Base-by-base conservation (phyloP, 2,113 vertebrate species). In the Otocyon megalotis region DNA sequence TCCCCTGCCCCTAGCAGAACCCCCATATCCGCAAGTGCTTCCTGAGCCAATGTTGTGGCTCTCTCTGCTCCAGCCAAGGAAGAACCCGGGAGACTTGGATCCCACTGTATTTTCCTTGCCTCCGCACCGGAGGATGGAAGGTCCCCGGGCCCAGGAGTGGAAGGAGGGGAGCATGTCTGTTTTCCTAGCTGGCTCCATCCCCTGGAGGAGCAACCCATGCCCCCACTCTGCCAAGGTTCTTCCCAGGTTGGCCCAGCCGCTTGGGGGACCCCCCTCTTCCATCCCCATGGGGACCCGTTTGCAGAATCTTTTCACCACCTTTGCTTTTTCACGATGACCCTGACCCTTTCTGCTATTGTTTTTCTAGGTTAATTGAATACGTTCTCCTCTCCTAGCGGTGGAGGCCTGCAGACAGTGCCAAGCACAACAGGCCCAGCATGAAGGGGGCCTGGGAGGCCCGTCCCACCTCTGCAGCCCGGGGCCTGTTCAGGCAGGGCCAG, bases 331-430 rank as follows among this genome's bases (percentile, higher is more conserved):
- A 98, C 96, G 97, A 97, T 84, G 97, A 98, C 97, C 96, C 96
- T 97, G 98, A 97, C 98, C 98, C 97, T 97, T 98, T 91, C 96
- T 96, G 98, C 98, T 98, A 82, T 98, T 98, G 98, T 98, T 98
- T 98, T 98, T 97, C 95, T 98, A 98, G 98, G 98, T 98, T 98
- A 98, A 98, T 98, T 98, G 98, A 98, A 98, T 98, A 95, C 43
- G 82, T 98, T 96, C 97, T 96, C 97, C 97, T 96, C 90, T 97
- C 97, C 97, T 96, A 93, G 79, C 97, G 60, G 86, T 7, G 0
- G 94, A 83, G 84, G 91, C 82, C 30, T 4, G 80, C 67, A 22
- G 37, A 30, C 79, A 2, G 6, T 3, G 97, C 98, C 98, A 98
- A 98, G 97, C 97, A 98, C 98, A 98, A 97, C 98, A 98, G 95